Evolutionary conservation across 2,888 invertebrate genomes (phyloP).

Genomic region (Agrilus cyanescens): DNA sequence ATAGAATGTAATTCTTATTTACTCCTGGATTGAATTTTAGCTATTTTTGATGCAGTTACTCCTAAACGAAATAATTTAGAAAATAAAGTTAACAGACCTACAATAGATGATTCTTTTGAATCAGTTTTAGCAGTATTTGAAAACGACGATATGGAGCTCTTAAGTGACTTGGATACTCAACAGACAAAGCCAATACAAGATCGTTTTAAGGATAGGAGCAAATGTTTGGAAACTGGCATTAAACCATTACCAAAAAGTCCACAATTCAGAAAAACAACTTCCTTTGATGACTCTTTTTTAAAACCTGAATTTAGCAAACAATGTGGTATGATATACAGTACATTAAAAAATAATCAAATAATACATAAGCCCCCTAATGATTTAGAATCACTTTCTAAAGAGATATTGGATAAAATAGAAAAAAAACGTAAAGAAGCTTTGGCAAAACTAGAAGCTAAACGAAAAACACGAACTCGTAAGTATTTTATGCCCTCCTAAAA

Average conservation of each 20-base stretch:
- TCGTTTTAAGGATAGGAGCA: background rate
- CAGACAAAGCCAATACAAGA: background rate
- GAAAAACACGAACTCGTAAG: constrained; percentile 16
- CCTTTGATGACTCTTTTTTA: too few relatives aligned
- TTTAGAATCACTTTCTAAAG: constrained; percentile 22
- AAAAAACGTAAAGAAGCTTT: constrained; percentile 47
- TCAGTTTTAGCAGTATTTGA: constrained; percentile 17
- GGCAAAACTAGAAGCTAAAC: constrained; percentile 45
- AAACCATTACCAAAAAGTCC: too few relatives aligned
- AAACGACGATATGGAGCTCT: constrained; percentile 15
- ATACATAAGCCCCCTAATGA: too few relatives aligned
- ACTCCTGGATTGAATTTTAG: too few relatives aligned
- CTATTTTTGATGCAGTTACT: too few relatives aligned
- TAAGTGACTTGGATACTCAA: constrained; percentile 5
- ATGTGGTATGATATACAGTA: too few relatives aligned
- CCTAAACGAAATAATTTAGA: too few relatives aligned
- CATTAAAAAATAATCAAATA: too few relatives aligned
- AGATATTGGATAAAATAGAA: constrained; percentile 50
- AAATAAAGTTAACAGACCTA: background rate
- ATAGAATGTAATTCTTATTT: too few relatives aligned
- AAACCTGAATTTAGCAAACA: too few relatives aligned
- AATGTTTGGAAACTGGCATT: too few relatives aligned
- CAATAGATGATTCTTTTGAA: constrained; percentile 24
- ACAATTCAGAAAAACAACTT: too few relatives aligned
- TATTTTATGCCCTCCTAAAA: background rate